Evolutionary conservation across 2,797 vertebrate species (phyloP), one percentile per base, ranked within the genome.

Genomic region (Xenops minutus): DNA sequence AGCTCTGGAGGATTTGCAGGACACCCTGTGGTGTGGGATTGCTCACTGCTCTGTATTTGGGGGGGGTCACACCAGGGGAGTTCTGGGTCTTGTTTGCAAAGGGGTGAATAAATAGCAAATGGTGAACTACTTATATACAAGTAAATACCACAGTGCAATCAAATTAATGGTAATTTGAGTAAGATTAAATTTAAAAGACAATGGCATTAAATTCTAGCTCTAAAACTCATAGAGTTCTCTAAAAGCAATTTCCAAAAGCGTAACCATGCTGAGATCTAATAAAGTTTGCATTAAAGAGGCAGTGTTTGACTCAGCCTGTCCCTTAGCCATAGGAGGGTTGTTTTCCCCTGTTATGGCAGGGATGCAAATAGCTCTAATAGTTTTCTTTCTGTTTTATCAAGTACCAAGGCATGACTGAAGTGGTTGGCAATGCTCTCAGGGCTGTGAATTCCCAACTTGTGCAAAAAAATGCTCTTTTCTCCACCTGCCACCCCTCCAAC

Each of bases 261-360:
- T 66, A 58, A 14, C 51, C 83, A 10, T 66, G 88, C 93, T 93
- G 90, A 73, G 85, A 94, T 88, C 69, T 84, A 90, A 94, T 94
- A 49, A 83, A 89, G 62, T 30, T 93, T 81, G 93, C 79, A 75
- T 56, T 90, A 37, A 54, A 41, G 66, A 49, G 67, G 52, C 81
- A 94, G 43, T 10, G 39, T 72, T 95, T 81, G 69, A 61, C 83
- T 95, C 92, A 69, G 66, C 48, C 75, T 72, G 66, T 56, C 82
- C 36, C 68, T 81, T 30, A 48, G 79, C 39, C 46, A 18, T 36
- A 54, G 2, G 13, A 51, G 56, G 23, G 14, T 2, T 5, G 49
- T 61, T 32, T 36, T n/a, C 26, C 43, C n/a, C n/a, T 20, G 3
- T 29, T 73, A 32, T 5, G 30, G 76, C 64, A 51, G 68, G 69